phyloP scores from a whole-genome alignment of 2,888 invertebrate genomes.

The Acanthacorydalis orientalis region DNA sequence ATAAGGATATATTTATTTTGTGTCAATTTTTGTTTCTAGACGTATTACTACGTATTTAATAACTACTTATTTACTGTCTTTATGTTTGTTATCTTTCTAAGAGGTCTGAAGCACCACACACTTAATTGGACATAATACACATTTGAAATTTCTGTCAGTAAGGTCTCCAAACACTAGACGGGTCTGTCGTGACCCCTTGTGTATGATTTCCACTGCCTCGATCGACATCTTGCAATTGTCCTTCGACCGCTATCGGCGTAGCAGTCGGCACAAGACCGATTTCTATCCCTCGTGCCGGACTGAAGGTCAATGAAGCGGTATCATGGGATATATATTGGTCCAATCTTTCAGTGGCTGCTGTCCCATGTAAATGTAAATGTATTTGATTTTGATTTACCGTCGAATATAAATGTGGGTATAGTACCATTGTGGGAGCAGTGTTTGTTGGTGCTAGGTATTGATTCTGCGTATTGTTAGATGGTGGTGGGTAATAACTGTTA shows the following conservation, averaged over 20 bases:
- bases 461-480: slow-evolving; percentile 35
- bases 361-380: slow-evolving; percentile 59
- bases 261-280: slow-evolving; percentile 28
- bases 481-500: slow-evolving; percentile 47
- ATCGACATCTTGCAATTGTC: slow-evolving; percentile 13
- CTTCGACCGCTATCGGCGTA: slow-evolving; percentile 19
- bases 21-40: no score
- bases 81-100: no score
- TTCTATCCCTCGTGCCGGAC: slow-evolving; percentile 38
- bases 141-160: slow-evolving; percentile 31
- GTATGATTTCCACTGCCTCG: background rate
- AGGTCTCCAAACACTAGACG: slow-evolving; percentile 55
- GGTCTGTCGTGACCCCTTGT: slow-evolving; percentile 16
- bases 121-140: no score
- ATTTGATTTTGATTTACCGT: slow-evolving; percentile 79
- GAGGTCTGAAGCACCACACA: no score
- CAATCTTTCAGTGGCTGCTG: slow-evolving; percentile 36
- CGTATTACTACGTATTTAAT: no score
- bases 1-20: no score
- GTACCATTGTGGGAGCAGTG: slow-evolving; percentile 48
- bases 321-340: slow-evolving; percentile 40
- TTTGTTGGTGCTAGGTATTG: slow-evolving; percentile 38
- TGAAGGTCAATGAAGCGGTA: slow-evolving; percentile 31
- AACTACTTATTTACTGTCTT: no score
- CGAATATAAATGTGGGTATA: slow-evolving; percentile 63